Percentiles rank a stretch among this genome's conserved stretches.
phyloP scores from a whole-genome alignment of 2,888 invertebrate genomes.

The Pseudanteris insignis region DNA sequence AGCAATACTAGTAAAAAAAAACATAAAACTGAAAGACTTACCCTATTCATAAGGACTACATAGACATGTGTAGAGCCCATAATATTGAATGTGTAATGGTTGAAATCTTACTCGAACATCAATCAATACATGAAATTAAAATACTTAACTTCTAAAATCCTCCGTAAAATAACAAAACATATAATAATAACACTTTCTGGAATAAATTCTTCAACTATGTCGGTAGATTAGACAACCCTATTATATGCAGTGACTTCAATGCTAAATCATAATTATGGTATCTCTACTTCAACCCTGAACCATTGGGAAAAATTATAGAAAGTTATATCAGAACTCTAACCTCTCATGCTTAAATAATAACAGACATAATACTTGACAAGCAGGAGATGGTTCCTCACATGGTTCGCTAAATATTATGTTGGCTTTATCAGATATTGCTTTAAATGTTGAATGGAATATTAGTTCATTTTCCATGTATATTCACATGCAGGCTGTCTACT shows the following conservation, averaged over 20 bases:
- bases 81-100: background rate
- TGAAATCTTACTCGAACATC: background rate
- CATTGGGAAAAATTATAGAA: constrained; percentile 2
- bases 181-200: constrained; percentile 1
- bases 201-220: constrained; percentile 2
- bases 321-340: background rate
- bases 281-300: background rate
- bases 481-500: background rate
- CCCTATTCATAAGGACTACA: background rate
- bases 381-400: background rate
- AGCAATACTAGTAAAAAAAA: background rate
- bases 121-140: background rate
- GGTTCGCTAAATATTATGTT: background rate
- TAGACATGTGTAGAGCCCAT: background rate
- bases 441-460: background rate
- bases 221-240: background rate
- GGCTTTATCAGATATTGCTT: constrained; percentile 1
- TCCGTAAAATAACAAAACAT: background rate
- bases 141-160: background rate
- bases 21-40: background rate
- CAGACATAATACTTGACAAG: background rate
- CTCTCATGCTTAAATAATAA: constrained; percentile 4
- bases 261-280: constrained; percentile 9
- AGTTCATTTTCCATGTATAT: background rate
- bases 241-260: constrained; percentile 6